phyloP scores from a whole-genome alignment of 2,113 vertebrate species.

The crab-eating macaque (Macaca fascicularis) region T2T-MFA8v1.1 NC_088375.1:115449501-115450000 shows the following conservation, averaged over 20 bases:
- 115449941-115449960: background rate
- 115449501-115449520: fast-evolving
- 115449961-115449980: background rate
- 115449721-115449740: background rate
- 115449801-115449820: background rate
- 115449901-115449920: background rate
- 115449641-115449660: slow-evolving; percentile 3
- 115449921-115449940: background rate
- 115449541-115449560: background rate
- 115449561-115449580: background rate
- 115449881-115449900: background rate
- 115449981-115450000: background rate
- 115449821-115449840: slow-evolving; percentile 24
- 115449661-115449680: slow-evolving; percentile 19
- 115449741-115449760: background rate
- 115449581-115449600: background rate
- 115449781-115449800: background rate
- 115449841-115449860: background rate
- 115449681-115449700: background rate
- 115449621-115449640: background rate
- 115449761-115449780: background rate
- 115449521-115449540: background rate
- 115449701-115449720: background rate
- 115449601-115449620: background rate
- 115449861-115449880: background rate